Base-by-base conservation (phyloP, 2,113 vertebrate species). In the Eudorcas thomsonii region DNA sequence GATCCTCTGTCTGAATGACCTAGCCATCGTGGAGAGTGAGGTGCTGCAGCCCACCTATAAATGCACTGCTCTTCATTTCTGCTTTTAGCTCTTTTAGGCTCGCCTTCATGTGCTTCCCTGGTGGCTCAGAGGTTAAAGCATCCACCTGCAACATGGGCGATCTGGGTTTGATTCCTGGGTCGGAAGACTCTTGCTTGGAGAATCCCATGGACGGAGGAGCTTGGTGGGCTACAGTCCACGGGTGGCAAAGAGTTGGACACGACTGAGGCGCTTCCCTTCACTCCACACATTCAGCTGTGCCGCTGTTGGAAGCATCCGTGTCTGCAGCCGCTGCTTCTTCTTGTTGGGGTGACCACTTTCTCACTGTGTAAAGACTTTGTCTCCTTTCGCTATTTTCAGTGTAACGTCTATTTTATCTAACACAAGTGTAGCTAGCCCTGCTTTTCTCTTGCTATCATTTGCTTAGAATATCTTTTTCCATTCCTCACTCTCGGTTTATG, bases 61-160 rank as follows among this genome's bases (percentile, higher is more conserved):
- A 23, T 2, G 5, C 12, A 1, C 48, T 50, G 3, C 15, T 60
- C 13, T 19, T n/a, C 19, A 6, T 19, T 3, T 36, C 39, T 13
- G 33, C 43, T 28, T 19, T 60, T 13, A 25, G 55, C 30, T 60
- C 89, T 36, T 15, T 19, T 5, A 13, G 15, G 45, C 2, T 91
- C 60, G 14, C 12, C 74, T 50, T 13, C 54, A 39, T 39, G 19
- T 36, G 7, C 28, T 54, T 28, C 48, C 48, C 48, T 48, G 48
- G 48, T 48, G 11, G 48, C 11, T 2, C 48, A 48, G 48, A 48
- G 48, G 48, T 12, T 48, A 12, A 48, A 48, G 48, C 11, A 0
- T 48, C 48, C 12, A 11, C 48, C 48, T 48, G 48, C 48, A 48
- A 12, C 2, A 10, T 48, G 48, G 48, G 48, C 12, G 48, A 48